Percentiles rank a stretch among this genome's conserved stretches.
phyloP scores from a whole-genome alignment of 2,797 vertebrate species.

The Poeciliopsis infans region DNA sequence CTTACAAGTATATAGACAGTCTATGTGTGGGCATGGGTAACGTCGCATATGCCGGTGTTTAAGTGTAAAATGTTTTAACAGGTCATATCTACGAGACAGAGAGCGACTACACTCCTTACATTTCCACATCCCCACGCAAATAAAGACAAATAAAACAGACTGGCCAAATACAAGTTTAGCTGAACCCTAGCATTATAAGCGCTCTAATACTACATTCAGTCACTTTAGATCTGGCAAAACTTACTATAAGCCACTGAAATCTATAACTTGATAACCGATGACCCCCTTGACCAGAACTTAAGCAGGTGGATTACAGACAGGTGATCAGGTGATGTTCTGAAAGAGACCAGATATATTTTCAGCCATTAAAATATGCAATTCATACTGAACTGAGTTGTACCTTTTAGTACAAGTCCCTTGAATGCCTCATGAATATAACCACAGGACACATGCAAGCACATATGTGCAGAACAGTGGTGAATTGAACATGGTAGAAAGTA shows the following conservation, averaged over 20 bases:
- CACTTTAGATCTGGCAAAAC: neutral
- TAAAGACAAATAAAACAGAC: neutral
- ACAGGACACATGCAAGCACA: neutral
- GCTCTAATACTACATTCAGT: neutral
- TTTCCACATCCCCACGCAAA: neutral
- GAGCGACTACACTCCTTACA: neutral
- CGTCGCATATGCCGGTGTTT: neutral
- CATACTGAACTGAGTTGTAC: neutral
- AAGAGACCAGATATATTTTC: neutral
- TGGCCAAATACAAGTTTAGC: neutral
- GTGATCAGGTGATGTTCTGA: neutral
- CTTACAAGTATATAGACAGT: neutral
- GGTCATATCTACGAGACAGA: slow-evolving; percentile 1
- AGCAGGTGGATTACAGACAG: neutral
- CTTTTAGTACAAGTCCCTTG: neutral
- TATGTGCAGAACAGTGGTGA: neutral
- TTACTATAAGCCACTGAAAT: neutral
- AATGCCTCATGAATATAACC: neutral
- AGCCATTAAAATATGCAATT: neutral
- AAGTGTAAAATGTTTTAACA: slow-evolving; percentile 19
- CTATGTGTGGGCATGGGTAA: neutral
- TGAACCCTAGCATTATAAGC: neutral
- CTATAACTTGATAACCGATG: neutral
- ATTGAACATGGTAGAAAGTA: neutral
- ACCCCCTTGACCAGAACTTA: neutral